Evolutionary conservation across 37 sponge, comb jelly and placozoan species (phyloP).

Genomic region (Cliona cf. orientalis): DNA sequence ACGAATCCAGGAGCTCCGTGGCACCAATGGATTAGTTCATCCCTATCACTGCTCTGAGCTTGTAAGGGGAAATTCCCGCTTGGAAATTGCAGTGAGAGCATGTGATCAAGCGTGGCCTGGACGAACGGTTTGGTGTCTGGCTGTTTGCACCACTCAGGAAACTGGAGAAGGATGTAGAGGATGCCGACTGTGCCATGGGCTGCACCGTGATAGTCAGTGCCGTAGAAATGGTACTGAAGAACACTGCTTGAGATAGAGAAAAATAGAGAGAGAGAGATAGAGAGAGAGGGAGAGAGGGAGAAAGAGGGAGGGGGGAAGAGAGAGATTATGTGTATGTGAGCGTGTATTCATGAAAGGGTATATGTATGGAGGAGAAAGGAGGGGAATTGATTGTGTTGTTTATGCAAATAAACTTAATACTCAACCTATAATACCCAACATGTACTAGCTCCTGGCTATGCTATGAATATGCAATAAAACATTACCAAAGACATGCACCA

Average conservation of each 20-base stretch:
- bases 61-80: constrained; percentile 67
- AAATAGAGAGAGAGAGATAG: not conserved
- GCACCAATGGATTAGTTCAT: constrained; percentile 84
- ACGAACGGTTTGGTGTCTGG: constrained; percentile 24
- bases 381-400: too few relatives aligned
- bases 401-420: too few relatives aligned
- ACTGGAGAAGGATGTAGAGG: constrained; percentile 59
- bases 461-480: too few relatives aligned
- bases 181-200: constrained; percentile 72
- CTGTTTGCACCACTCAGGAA: constrained; percentile 32
- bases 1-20: constrained; percentile 83
- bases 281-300: too few relatives aligned
- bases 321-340: too few relatives aligned
- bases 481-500: too few relatives aligned
- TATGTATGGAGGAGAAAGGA: too few relatives aligned
- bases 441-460: too few relatives aligned
- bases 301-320: too few relatives aligned
- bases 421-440: too few relatives aligned
- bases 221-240: constrained; percentile 51
- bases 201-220: constrained; percentile 63
- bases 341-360: too few relatives aligned
- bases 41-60: not conserved
- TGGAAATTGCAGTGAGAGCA: constrained; percentile 53
- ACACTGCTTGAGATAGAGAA: constrained; percentile 2
- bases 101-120: constrained; percentile 36